Evolutionary conservation across 1,140 invertebrate species (phyloP), one percentile per base, ranked within the genome.

Genomic region (Centruroides vittatus): DNA sequence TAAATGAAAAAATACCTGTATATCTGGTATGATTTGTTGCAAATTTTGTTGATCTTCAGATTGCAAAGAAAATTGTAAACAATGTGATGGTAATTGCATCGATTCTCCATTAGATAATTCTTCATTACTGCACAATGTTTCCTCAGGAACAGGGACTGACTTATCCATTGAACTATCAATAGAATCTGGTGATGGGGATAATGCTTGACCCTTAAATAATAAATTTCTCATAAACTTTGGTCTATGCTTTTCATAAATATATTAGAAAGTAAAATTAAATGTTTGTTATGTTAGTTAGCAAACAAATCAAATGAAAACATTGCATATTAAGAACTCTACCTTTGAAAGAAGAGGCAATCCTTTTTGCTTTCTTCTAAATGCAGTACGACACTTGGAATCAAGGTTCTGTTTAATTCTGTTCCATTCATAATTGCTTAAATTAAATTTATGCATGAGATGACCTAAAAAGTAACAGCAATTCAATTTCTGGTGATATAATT

Each of bases 321-420:
- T 23, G 23, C 23, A 23, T 23, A 23, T 23, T 23, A 23, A 0
- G 23, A 23, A 23, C 41, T 9, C 13, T 23, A 59, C 57, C 50
- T 58, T 61, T 23, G 55, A 35, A 6, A 48, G 11, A n/a, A 61
- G 23, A 6, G 56, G 57, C 70, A 75, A 69, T n/a, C 74, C 75
- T 60, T 71, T 67, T 55, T 70, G 66, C 55, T 73, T 70, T 47
- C 75, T 65, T 3, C 74, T 62, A 63, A 74, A 75, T 47, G 75
- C 75, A 60, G 75, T 75, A 35, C 75, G 69, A 67, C 75, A 77
- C 65, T 77, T 77, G 10, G 75, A 76, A 63, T 77, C 75, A 41
- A 77, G 72, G 61, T 76, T 76, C 60, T 72, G 72, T 64, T 75
- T 75, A 47, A 77, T 76, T 60, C 74, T 65, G 58, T 74, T 73